phyloP scores from a whole-genome alignment of 2,888 invertebrate genomes.

The Dynastes tityus region DNA sequence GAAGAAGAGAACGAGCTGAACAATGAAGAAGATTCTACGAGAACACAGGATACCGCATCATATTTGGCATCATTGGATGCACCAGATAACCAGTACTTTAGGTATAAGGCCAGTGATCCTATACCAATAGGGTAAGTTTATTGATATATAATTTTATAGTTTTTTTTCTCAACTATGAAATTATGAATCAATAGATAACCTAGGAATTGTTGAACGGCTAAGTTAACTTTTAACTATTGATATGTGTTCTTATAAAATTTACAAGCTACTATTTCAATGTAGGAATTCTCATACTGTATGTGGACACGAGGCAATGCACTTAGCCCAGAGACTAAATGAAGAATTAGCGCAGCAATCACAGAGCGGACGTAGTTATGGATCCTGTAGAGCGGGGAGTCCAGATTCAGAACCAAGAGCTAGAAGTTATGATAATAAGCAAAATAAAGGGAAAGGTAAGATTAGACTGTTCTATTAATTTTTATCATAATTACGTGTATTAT shows the following conservation, averaged over 20 bases:
- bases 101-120: conserved; percentile 79
- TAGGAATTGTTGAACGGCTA: conserved; percentile 4
- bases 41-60: conserved; percentile 25
- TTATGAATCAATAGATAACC: conserved; percentile 41
- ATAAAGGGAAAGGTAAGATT: conserved; percentile 68
- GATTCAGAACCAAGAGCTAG: conserved; percentile 77
- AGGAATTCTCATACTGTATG: conserved; percentile 83
- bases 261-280: conserved; percentile 54
- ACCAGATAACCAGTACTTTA: conserved; percentile 57
- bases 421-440: conserved; percentile 78
- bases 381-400: conserved; percentile 71
- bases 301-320: conserved; percentile 84
- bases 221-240: background rate
- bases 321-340: conserved; percentile 81
- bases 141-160: conserved; percentile 42
- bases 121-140: conserved; percentile 81
- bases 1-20: conserved; percentile 80
- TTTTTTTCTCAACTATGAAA: conserved; percentile 3
- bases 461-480: background rate
- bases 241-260: too few species aligned
- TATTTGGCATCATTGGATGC: conserved; percentile 46
- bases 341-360: conserved; percentile 73
- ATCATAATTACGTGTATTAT: too few species aligned
- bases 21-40: conserved; percentile 59
- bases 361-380: conserved; percentile 60